These are phyloP conservation scores for Fragum sueziense DNA, from an alignment of 2,888 invertebrate genomes.

Conservation along the genomic window DNA sequence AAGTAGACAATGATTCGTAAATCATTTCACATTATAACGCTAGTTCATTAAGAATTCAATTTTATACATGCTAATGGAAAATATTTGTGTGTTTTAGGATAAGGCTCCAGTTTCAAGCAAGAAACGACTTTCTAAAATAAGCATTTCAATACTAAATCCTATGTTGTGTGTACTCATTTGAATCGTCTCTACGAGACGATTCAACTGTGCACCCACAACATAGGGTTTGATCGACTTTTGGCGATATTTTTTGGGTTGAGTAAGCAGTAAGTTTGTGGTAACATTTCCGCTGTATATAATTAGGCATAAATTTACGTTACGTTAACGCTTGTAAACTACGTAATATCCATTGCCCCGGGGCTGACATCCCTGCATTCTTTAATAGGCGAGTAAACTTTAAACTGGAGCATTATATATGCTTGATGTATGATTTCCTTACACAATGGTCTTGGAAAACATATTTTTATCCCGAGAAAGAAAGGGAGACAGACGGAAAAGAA, in stretches of 20 bases:
- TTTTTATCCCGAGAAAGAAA: neutral
- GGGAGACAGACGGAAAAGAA: neutral
- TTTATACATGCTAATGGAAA: neutral
- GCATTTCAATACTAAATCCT: too few species aligned
- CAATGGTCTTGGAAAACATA: neutral
- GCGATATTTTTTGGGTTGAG: too few species aligned
- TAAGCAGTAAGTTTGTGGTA: too few species aligned
- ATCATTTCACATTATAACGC: too few species aligned
- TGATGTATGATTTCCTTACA: neutral
- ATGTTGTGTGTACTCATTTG: too few species aligned
- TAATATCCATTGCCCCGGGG: constrained; percentile 1
- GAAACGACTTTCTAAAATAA: too few species aligned
- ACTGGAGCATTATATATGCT: neutral
- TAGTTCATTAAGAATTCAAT: neutral
- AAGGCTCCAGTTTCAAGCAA: too few species aligned
- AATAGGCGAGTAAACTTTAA: neutral
- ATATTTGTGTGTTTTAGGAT: neutral
- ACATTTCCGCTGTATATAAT: too few species aligned
- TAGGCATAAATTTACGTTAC: neutral
- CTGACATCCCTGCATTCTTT: constrained; percentile 4
- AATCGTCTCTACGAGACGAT: too few species aligned
- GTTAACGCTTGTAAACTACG: neutral
- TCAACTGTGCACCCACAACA: too few species aligned
- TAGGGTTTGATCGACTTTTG: too few species aligned
- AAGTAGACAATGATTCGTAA: too few species aligned